phyloP scores from a whole-genome alignment of 2,113 vertebrate genomes.

The Ramphastos sulfuratus region DNA sequence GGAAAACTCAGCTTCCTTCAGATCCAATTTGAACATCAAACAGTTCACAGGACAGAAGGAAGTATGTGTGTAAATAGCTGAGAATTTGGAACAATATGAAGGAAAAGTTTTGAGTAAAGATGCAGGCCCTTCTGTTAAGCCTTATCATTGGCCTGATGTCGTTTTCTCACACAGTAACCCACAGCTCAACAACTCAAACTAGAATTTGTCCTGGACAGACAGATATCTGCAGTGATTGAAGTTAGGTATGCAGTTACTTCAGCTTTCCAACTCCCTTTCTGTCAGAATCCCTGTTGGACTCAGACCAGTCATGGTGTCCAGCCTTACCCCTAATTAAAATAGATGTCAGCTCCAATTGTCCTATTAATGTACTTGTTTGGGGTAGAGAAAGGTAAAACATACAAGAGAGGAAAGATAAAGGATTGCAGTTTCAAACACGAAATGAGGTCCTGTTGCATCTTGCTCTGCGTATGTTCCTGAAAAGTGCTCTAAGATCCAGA shows the following conservation, averaged over 20 bases:
- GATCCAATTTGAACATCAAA: conserved; percentile 14
- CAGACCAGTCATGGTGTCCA: not conserved
- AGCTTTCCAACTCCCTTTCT: not conserved
- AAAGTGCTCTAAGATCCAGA: not conserved
- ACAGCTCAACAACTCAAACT: not conserved
- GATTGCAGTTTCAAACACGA: not conserved
- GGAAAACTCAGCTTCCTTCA: conserved; percentile 7
- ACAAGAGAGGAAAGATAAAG: not conserved
- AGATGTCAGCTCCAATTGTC: not conserved
- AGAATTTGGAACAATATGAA: not conserved
- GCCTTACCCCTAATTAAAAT: not conserved
- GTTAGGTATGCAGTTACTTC: not conserved
- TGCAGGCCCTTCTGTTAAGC: not conserved
- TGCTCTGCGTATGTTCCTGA: not conserved
- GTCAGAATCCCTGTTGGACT: not conserved
- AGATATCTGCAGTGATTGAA: not conserved
- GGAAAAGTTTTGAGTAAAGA: not conserved
- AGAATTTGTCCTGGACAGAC: not conserved
- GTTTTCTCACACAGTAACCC: not conserved
- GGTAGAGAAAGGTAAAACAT: not conserved
- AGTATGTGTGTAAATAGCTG: conserved; percentile 13
- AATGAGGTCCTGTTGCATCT: not conserved
- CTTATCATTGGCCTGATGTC: not conserved
- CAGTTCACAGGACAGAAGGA: not conserved
- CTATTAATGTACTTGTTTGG: not conserved